phyloP scores from a whole-genome alignment of 2,113 vertebrate genomes.

The Phodopus roborovskii region DNA sequence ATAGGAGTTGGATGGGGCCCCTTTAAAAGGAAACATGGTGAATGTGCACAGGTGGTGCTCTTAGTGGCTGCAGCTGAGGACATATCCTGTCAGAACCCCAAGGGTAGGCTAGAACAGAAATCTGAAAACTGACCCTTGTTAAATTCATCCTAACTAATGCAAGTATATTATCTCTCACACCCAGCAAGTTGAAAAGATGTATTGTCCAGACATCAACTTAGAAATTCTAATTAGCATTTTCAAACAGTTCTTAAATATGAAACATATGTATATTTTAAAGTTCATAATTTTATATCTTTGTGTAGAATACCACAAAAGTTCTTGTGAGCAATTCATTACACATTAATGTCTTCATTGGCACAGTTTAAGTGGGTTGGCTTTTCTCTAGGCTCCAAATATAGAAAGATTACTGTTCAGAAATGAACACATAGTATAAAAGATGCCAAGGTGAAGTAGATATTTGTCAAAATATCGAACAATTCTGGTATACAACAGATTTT shows the following conservation, averaged over 20 bases:
- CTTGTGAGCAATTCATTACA: not conserved
- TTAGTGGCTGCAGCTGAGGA: too few species aligned
- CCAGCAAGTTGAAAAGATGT: not conserved
- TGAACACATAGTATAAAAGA: not conserved
- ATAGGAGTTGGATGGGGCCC: too few species aligned
- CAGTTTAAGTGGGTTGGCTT: not conserved
- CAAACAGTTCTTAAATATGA: conserved; percentile 26
- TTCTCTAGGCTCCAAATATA: not conserved
- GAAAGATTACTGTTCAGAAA: conserved; percentile 11
- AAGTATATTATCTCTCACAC: not conserved
- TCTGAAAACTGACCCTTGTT: too few species aligned
- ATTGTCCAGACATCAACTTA: conserved; percentile 16
- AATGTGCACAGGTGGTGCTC: too few species aligned
- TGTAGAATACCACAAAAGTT: conserved; percentile 4
- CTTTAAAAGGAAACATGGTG: too few species aligned
- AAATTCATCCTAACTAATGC: not conserved
- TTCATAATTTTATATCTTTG: conserved; percentile 6
- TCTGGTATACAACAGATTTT: not conserved
- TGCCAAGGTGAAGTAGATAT: not conserved
- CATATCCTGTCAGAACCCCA: too few species aligned
- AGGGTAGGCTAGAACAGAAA: too few species aligned
- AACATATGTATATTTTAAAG: not conserved
- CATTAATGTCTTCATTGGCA: not conserved
- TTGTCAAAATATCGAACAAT: not conserved
- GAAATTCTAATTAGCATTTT: conserved; percentile 22